phyloP scores from a whole-genome alignment of 2,113 vertebrate species.

The Lamprologus lemairii region DNA sequence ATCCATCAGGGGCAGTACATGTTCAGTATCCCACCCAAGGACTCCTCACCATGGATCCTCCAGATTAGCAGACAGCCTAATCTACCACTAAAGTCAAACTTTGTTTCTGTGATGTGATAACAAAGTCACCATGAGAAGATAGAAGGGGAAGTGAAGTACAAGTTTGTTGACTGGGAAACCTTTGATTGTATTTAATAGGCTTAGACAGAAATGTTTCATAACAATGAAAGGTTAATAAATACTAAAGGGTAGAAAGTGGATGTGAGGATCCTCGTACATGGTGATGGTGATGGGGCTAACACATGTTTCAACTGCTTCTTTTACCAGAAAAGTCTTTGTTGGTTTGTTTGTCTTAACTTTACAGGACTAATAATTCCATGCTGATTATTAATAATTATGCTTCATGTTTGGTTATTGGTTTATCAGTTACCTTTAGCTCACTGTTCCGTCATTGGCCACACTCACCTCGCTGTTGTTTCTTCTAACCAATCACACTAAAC shows the following conservation, averaged over 20 bases:
- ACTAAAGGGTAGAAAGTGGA: accelerated
- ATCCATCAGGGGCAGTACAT: neutral
- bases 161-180: neutral
- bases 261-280: neutral
- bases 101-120: neutral
- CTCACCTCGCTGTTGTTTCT: neutral
- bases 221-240: neutral
- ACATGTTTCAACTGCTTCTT: neutral
- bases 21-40: neutral
- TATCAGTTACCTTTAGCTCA: neutral
- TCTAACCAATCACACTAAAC: neutral
- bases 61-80: neutral
- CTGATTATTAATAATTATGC: neutral
- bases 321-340: neutral
- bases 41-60: neutral
- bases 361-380: neutral
- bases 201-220: neutral
- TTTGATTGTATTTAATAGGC: neutral
- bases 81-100: neutral
- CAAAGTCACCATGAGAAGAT: neutral
- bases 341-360: neutral
- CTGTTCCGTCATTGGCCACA: neutral
- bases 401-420: neutral
- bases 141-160: neutral
- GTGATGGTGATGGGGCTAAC: accelerated